Base-by-base conservation (phyloP, 2,113 vertebrate species). In the Cnemophilus loriae region DNA sequence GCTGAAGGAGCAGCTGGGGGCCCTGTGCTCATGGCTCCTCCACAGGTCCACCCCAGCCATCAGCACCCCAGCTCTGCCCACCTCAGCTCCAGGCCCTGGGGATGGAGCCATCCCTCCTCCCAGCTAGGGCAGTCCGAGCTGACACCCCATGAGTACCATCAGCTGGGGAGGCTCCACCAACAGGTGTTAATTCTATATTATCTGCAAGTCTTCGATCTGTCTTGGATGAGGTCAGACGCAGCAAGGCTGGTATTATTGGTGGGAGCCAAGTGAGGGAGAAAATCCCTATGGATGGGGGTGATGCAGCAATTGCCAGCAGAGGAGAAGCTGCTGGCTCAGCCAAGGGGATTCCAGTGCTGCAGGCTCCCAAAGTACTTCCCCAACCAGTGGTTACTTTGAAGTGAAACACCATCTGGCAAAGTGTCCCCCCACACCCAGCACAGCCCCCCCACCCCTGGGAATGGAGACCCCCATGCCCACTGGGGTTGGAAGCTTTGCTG, bases 271-370 rank as follows among this genome's bases (percentile, higher is more conserved):
- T 0, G 10, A 70, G 17, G 49, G 37, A 77, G 69, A 57, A 83
- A 69, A 70, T 21, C 47, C 30, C 33, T 47, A 0, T 13, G 27
- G 35, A 37, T 18, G 18, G 35, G 46, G 23, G 32, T 6, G 3
- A 30, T 10, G 16, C 12, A 14, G 81, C 4, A 1, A 70, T 20
- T 83, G 30, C 46, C 41, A 60, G 3, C 33, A 37, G 79, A 85
- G 53, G 39, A 44, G 65, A 64, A 59, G 60, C 70, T 19, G 5
- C 42, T 5, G 20, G 52, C 50, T 41, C 5, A 3, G 53, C 50
- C 0, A 0, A 52, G 39, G 59, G 22, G 23, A 33, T 68, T 55
- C 28, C 0, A 0, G 16, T 8, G 49, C 49, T 10, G 6, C 13
- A 28, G 49, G 26, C 17, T 63, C 49, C 47, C 17, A 13, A 20